Conservation (phyloP, 2,888 invertebrate species). For the Acrobasis repandana region DNA sequence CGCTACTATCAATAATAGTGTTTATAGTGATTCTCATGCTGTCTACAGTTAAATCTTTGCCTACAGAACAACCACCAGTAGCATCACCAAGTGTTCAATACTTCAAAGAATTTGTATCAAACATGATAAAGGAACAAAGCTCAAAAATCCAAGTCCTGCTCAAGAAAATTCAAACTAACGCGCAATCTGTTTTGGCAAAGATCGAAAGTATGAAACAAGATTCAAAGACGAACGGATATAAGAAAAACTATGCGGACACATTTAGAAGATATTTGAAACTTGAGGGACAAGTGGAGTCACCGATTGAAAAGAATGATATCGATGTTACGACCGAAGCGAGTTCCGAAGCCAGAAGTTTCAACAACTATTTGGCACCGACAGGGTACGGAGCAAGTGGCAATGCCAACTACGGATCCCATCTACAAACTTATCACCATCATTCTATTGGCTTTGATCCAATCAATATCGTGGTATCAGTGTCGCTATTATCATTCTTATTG, state of each 20-base stretch:
- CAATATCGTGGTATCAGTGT: slow-evolving; percentile 75
- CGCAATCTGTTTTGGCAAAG: slow-evolving; percentile 62
- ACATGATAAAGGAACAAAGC: slow-evolving; percentile 69
- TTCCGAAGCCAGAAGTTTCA: slow-evolving; percentile 57
- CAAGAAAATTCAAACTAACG: slow-evolving; percentile 67
- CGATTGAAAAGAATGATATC: slow-evolving; percentile 42
- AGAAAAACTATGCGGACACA: slow-evolving; percentile 33
- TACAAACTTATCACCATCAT: slow-evolving; percentile 71
- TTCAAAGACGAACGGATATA: slow-evolving; percentile 33
- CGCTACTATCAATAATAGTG: slow-evolving; percentile 56
- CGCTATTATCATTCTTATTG: slow-evolving; percentile 70
- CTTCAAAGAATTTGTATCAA: slow-evolving; percentile 62
- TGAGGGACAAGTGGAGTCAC: slow-evolving; percentile 62
- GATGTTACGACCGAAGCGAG: slow-evolving; percentile 38
- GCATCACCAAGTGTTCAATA: slow-evolving; percentile 48
- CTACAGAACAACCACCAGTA: slow-evolving; percentile 42
- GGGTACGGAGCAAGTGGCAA: slow-evolving; percentile 62
- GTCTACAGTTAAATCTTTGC: slow-evolving; percentile 53
- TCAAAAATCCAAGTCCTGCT: slow-evolving; percentile 63
- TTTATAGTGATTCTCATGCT: slow-evolving; percentile 55
- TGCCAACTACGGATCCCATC: slow-evolving; percentile 48
- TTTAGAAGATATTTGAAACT: slow-evolving; percentile 30
- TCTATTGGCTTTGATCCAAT: slow-evolving; percentile 79
- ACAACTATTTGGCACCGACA: slow-evolving; percentile 55
- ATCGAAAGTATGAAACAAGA: slow-evolving; percentile 57